These are phyloP conservation scores for Drosophila phalerata DNA, from an alignment of 2,888 invertebrate species.

Conservation along the genomic window DNA sequence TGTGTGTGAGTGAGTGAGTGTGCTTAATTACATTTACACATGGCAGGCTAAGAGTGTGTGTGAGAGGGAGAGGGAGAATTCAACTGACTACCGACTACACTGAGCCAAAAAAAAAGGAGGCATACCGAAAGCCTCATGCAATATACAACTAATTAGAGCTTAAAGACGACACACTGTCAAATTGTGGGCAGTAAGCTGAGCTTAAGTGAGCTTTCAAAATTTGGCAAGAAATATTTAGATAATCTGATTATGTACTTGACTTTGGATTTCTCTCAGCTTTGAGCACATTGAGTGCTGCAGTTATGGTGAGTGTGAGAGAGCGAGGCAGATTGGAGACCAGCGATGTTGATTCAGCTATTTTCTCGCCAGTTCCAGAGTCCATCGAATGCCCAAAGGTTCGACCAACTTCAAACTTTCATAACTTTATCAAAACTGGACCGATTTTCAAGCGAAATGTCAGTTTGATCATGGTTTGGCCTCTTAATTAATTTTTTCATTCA, in stretches of 20 bases:
- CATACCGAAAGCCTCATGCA: conserved; percentile 10
- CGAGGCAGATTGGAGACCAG: too few relatives aligned
- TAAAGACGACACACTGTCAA: conserved; percentile 24
- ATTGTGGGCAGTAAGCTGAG: conserved; percentile 18
- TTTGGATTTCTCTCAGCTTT: conserved; percentile 18
- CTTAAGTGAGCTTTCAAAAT: conserved; percentile 20
- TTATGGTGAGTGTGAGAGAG: not conserved
- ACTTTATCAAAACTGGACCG: too few relatives aligned
- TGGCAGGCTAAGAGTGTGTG: conserved; percentile 23
- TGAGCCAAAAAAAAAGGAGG: conserved; percentile 10
- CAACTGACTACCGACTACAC: conserved; percentile 21
- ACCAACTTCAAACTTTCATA: too few relatives aligned
- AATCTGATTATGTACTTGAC: conserved; percentile 28
- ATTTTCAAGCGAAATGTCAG: too few relatives aligned
- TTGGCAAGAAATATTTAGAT: conserved; percentile 18
- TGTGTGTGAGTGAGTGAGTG: conserved; percentile 8
- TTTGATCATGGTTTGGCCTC: too few relatives aligned
- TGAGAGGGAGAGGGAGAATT: conserved; percentile 1
- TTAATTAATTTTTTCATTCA: too few relatives aligned
- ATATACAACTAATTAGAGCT: conserved; percentile 32
- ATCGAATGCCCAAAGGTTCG: too few relatives aligned
- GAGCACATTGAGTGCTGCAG: not conserved
- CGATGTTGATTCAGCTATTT: too few relatives aligned
- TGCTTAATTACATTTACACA: conserved; percentile 79
- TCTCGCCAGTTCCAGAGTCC: not conserved